These are phyloP conservation scores for Nipponacmea schrenckii DNA, from an alignment of 2,888 invertebrate species.

Conservation along the genomic window DNA sequence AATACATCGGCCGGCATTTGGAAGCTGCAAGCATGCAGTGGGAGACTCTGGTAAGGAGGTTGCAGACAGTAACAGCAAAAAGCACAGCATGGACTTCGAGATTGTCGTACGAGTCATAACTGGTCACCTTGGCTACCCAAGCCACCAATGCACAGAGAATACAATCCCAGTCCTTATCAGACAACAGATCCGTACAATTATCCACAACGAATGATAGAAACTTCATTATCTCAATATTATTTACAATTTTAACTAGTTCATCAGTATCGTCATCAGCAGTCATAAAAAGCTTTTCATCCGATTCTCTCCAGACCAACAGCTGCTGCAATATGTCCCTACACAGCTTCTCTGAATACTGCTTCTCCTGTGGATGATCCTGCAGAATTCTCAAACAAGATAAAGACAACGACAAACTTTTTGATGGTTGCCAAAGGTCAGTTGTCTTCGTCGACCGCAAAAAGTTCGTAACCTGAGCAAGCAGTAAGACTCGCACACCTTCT, in stretches of 20 bases:
- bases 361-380: too few relatives aligned
- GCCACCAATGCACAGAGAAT: conserved; percentile 77
- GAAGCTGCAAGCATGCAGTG: conserved; percentile 54
- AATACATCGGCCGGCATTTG: conserved; percentile 26
- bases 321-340: conserved; percentile 34
- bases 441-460: too few relatives aligned
- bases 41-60: conserved; percentile 63
- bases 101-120: not conserved
- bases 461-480: too few relatives aligned
- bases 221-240: conserved; percentile 68
- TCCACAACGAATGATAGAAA: conserved; percentile 66
- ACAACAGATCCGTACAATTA: conserved; percentile 57
- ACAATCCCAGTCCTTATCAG: conserved; percentile 77
- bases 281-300: conserved; percentile 31
- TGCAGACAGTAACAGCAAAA: conserved; percentile 42
- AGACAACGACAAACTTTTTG: conserved; percentile 35
- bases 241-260: conserved; percentile 45
- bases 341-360: too few relatives aligned
- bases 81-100: conserved; percentile 37
- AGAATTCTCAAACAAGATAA: conserved; percentile 15
- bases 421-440: too few relatives aligned
- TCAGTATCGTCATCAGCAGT: conserved; percentile 21
- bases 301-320: conserved; percentile 46
- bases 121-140: conserved; percentile 71
- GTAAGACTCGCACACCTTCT: too few relatives aligned